Conservation (phyloP, 2,888 invertebrate species). For the Drosophila seclusa region DNA sequence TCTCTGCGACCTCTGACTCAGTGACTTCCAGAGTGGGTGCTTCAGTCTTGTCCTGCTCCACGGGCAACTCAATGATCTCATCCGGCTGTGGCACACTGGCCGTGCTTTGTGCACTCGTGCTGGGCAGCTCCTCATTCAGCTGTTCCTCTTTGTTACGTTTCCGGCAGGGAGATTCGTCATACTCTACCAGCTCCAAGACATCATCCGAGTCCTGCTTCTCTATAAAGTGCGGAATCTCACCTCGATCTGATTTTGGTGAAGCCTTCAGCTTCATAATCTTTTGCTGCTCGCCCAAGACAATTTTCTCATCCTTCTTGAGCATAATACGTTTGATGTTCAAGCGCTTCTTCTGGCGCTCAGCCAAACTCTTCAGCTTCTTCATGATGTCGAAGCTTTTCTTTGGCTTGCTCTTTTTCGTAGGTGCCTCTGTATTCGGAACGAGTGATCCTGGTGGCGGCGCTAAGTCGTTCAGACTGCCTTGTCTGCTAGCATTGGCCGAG, state of each 20-base stretch:
- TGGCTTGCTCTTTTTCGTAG: slow-evolving; percentile 54
- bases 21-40: slow-evolving; percentile 49
- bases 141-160: slow-evolving; percentile 75
- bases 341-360: slow-evolving; percentile 87
- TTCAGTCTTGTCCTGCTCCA: slow-evolving; percentile 52
- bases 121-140: slow-evolving; percentile 48
- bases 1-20: slow-evolving; percentile 17
- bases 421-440: slow-evolving; percentile 59
- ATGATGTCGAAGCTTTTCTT: slow-evolving; percentile 87
- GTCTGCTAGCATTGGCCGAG: slow-evolving; percentile 75
- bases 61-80: slow-evolving; percentile 83
- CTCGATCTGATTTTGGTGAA: slow-evolving; percentile 87
- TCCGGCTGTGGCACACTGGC: slow-evolving; percentile 81
- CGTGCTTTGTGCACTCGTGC: slow-evolving; percentile 54
- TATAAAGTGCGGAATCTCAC: slow-evolving; percentile 85
- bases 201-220: slow-evolving; percentile 85
- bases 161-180: slow-evolving; percentile 85
- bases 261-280: slow-evolving; percentile 87
- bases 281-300: slow-evolving; percentile 85
- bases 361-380: slow-evolving; percentile 88
- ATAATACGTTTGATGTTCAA: slow-evolving; percentile 83
- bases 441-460: slow-evolving; percentile 76
- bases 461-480: slow-evolving; percentile 76
- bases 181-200: slow-evolving; percentile 83
- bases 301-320: slow-evolving; percentile 85